phyloP scores from a whole-genome alignment of 2,113 vertebrate species.

The Daphoenositta chrysoptera region DNA sequence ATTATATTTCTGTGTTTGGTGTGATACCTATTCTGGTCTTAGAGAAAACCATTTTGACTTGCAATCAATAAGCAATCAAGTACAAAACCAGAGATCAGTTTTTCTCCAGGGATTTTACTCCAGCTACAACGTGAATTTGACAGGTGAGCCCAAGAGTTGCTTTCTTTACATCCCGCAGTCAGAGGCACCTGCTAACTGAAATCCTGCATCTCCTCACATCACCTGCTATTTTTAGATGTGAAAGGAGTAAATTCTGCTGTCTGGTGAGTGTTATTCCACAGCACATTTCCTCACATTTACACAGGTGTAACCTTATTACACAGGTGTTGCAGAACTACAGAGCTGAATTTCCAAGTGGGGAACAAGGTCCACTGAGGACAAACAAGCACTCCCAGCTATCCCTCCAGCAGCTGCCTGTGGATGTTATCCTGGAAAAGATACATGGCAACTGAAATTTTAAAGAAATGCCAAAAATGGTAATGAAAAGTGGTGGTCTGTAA shows the following conservation, averaged over 20 bases:
- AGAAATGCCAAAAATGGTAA: neutral
- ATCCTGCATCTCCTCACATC: neutral
- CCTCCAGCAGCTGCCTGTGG: neutral
- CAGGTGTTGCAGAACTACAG: neutral
- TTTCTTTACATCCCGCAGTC: neutral
- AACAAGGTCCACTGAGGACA: neutral
- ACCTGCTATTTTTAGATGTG: conserved; percentile 15
- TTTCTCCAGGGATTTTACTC: neutral
- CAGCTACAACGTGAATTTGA: neutral
- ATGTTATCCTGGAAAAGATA: neutral
- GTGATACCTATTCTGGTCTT: neutral
- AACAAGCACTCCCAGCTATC: neutral
- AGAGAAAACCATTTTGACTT: neutral
- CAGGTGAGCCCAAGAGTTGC: neutral
- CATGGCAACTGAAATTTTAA: neutral
- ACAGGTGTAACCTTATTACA: conserved; percentile 44
- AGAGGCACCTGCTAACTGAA: neutral
- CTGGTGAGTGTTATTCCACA: neutral
- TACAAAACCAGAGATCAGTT: neutral
- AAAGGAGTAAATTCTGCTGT: conserved; percentile 15
- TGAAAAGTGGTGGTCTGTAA: neutral
- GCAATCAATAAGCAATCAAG: neutral
- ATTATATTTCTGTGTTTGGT: neutral
- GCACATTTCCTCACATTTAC: conserved; percentile 8
- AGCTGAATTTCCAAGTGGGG: neutral